These are phyloP conservation scores for Porites divaricata DNA, from an alignment of 92 coral and sea anemone genomes.

Conservation along the genomic window DNA sequence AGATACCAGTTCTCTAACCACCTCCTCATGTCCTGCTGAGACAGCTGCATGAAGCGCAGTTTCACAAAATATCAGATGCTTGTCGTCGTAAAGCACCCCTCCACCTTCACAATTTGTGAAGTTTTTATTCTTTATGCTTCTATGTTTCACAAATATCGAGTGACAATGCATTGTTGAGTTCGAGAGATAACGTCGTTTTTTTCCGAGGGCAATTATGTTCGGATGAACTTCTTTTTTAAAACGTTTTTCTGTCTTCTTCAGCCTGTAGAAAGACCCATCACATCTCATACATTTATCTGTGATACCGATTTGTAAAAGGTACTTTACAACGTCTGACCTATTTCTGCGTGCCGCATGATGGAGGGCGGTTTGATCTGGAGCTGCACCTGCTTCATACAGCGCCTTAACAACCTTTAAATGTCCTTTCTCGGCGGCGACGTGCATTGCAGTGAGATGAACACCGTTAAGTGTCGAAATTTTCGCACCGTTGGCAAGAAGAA, in stretches of 20 bases:
- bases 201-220: not conserved
- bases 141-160: no score
- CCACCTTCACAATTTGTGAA: no score
- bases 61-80: conserved; percentile 56
- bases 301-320: conserved; percentile 28
- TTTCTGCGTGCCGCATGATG: conserved; percentile 39
- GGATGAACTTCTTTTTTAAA: conserved; percentile 11
- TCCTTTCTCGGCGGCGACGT: conserved; percentile 71
- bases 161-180: no score
- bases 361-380: conserved; percentile 66
- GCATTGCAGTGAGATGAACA: conserved; percentile 51
- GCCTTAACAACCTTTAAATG: conserved; percentile 54
- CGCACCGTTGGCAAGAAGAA: conserved; percentile 49
- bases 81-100: conserved; percentile 49
- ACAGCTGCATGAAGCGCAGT: conserved; percentile 77
- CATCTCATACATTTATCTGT: conserved; percentile 50
- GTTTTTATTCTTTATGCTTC: not conserved
- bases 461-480: conserved; percentile 22
- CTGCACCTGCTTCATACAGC: conserved; percentile 53
- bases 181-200: not conserved
- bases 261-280: conserved; percentile 55
- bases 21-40: conserved; percentile 34
- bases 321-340: conserved; percentile 52
- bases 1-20: conserved; percentile 46
- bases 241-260: not conserved